Evolutionary conservation across 2,113 vertebrate genomes (phyloP).

Genomic region (Pionites leucogaster): DNA sequence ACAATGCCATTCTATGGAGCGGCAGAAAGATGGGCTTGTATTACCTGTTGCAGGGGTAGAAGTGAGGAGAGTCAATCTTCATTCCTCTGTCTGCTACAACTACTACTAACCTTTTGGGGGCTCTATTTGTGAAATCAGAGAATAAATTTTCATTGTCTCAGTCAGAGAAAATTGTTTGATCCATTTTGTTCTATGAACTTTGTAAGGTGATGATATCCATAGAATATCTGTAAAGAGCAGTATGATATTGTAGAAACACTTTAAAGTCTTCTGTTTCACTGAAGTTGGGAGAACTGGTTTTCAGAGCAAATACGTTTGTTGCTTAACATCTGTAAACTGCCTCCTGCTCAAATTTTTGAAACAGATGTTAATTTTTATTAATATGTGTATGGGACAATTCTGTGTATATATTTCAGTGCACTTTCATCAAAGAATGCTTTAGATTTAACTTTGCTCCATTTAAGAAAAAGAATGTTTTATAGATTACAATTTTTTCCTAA

Average conservation of each 20-base stretch:
- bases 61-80: neutral
- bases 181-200: neutral
- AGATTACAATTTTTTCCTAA: neutral
- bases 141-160: neutral
- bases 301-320: neutral
- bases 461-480: neutral
- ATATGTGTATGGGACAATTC: neutral
- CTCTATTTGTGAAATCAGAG: neutral
- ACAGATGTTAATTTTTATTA: neutral
- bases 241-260: neutral
- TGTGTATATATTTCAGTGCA: neutral
- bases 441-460: neutral
- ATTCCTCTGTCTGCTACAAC: neutral
- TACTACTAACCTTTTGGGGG: neutral
- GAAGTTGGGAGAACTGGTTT: neutral
- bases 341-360: neutral
- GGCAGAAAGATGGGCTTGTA: neutral
- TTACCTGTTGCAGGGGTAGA: neutral
- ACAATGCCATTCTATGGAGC: neutral
- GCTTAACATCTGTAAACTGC: neutral
- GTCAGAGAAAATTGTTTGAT: neutral
- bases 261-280: neutral
- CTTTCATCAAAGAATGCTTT: neutral
- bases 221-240: neutral
- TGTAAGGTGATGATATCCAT: neutral